phyloP scores from a whole-genome alignment of 2,888 invertebrate species.

The Leucophora obtusa region DNA sequence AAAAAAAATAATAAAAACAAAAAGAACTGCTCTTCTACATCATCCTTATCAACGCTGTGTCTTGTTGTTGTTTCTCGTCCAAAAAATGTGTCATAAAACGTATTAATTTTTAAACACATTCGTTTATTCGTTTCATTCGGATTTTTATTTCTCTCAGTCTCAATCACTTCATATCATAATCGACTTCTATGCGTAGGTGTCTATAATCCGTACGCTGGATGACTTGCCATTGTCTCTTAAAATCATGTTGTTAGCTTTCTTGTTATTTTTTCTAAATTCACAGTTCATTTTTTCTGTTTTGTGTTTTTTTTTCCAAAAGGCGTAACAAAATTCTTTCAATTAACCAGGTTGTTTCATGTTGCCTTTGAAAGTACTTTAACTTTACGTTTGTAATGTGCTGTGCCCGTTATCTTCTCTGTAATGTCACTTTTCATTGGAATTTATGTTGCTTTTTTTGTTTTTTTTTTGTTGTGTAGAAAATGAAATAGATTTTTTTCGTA shows the following conservation, averaged over 20 bases:
- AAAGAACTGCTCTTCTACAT: neutral
- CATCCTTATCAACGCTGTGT: neutral
- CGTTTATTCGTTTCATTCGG: slow-evolving; percentile 2
- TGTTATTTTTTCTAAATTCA: slow-evolving; percentile 10
- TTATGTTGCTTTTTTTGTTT: neutral
- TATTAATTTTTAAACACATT: slow-evolving; percentile 25
- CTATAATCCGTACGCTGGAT: slow-evolving; percentile 60
- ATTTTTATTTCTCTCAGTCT: slow-evolving; percentile 3
- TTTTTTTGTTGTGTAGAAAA: neutral
- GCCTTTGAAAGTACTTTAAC: neutral
- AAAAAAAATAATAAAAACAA: too few species aligned
- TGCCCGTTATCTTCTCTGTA: neutral
- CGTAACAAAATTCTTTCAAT: slow-evolving; percentile 29
- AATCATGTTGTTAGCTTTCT: slow-evolving; percentile 20
- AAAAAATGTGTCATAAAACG: slow-evolving; percentile 40
- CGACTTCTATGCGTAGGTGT: slow-evolving; percentile 58
- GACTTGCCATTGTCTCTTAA: slow-evolving; percentile 57
- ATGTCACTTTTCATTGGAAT: slow-evolving; percentile 5
- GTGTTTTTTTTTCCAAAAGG: slow-evolving; percentile 21
- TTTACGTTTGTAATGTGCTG: neutral
- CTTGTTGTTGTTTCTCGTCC: neutral
- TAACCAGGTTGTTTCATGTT: slow-evolving; percentile 29
- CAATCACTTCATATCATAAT: slow-evolving; percentile 48
- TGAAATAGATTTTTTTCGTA: slow-evolving; percentile 2
- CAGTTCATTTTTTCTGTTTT: neutral